Evolutionary conservation across 2,113 vertebrate genomes (phyloP).

Genomic region (Martes martes): DNA sequence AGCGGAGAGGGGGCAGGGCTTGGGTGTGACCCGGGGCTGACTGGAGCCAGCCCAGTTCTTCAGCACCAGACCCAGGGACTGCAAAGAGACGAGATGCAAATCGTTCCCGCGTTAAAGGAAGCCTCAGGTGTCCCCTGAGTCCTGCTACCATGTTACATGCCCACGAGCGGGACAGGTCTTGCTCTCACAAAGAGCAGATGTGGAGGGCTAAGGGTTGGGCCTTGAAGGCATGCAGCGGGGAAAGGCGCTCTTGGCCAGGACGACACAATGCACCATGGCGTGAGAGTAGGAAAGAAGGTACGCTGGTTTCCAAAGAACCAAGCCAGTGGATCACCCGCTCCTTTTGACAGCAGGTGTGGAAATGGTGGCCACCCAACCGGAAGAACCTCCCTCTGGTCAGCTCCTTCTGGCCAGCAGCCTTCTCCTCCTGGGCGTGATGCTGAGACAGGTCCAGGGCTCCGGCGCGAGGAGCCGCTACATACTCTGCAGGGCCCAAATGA

Average conservation of each 20-base stretch:
- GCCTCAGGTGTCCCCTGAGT: accelerated
- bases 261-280: accelerated
- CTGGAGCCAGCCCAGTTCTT: too few species aligned
- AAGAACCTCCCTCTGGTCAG: not conserved
- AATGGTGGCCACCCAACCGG: not conserved
- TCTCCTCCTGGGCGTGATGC: not conserved
- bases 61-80: not conserved
- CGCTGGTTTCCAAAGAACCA: not conserved
- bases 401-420: not conserved
- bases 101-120: too few species aligned
- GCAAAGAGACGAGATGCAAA: not conserved
- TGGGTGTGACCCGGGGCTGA: too few species aligned
- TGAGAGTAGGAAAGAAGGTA: not conserved
- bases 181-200: not conserved
- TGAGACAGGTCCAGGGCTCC: not conserved
- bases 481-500: not conserved
- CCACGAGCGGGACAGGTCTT: not conserved
- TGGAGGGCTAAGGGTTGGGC: not conserved
- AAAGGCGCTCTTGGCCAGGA: not conserved
- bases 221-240: not conserved
- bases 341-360: not conserved
- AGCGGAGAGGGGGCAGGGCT: not conserved
- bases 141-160: not conserved
- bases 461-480: not conserved
- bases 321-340: not conserved